Percentiles rank a stretch among this genome's conserved stretches.
phyloP scores from a whole-genome alignment of 2,888 invertebrate genomes.

The Siphonodentalium dalli region DNA sequence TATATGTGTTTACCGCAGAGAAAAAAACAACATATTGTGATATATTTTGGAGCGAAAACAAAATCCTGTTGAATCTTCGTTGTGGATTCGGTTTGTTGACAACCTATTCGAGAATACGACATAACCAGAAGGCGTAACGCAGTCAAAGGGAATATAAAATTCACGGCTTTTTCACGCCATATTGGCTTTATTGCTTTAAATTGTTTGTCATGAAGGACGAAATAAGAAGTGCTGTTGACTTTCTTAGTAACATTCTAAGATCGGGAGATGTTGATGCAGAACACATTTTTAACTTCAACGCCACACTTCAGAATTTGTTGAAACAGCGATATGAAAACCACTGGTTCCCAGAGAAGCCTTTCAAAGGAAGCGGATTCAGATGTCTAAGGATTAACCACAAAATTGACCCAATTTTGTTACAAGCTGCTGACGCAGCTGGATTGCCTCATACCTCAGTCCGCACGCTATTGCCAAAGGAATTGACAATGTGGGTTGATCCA shows the following conservation, averaged over 20 bases:
- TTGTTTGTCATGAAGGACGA: slow-evolving; percentile 51
- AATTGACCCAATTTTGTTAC: slow-evolving; percentile 74
- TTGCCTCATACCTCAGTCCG: slow-evolving; percentile 67
- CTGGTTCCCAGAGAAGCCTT: slow-evolving; percentile 78
- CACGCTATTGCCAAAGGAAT: slow-evolving; percentile 73
- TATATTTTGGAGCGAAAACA: background rate
- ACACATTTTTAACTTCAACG: slow-evolving; percentile 37
- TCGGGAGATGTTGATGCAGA: slow-evolving; percentile 33
- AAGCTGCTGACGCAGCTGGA: slow-evolving; percentile 74
- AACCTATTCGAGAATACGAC: too few species aligned
- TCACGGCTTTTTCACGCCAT: background rate
- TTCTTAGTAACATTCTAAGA: slow-evolving; percentile 45
- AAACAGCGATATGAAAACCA: slow-evolving; percentile 72
- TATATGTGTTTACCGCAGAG: background rate
- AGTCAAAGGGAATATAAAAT: too few species aligned
- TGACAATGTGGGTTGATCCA: slow-evolving; percentile 81
- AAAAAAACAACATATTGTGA: background rate
- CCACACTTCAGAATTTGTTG: slow-evolving; percentile 38
- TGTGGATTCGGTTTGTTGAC: too few species aligned
- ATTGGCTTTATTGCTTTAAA: background rate
- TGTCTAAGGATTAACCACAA: slow-evolving; percentile 77
- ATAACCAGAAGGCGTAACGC: too few species aligned
- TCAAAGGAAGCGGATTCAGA: slow-evolving; percentile 77
- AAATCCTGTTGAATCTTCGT: too few species aligned
- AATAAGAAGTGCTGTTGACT: slow-evolving; percentile 54